These are phyloP conservation scores for Theristicus caerulescens DNA, from an alignment of 2,113 vertebrate species.

Conservation along the genomic window DNA sequence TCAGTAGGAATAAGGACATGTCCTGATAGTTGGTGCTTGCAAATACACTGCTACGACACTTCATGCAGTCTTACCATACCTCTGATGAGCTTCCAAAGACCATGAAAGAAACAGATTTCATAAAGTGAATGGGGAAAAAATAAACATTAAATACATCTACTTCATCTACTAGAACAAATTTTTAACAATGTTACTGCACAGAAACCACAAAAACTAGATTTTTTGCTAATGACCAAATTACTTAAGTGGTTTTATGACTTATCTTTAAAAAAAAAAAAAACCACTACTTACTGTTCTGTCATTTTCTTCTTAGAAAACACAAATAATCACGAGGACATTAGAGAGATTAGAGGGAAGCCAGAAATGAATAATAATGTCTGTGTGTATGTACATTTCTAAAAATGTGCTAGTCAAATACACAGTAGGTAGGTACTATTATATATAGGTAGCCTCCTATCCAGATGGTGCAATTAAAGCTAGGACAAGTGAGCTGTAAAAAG, in stretches of 20 bases:
- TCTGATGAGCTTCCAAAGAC: background rate
- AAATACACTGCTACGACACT: rapidly evolving
- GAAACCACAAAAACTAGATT: background rate
- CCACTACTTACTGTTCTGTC: background rate
- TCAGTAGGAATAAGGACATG: background rate
- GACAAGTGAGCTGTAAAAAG: background rate
- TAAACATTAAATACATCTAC: background rate
- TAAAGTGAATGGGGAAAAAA: background rate
- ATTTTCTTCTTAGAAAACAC: background rate
- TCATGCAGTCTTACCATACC: background rate
- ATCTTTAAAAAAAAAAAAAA: background rate
- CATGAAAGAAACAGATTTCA: background rate
- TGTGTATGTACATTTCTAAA: background rate
- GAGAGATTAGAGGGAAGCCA: background rate
- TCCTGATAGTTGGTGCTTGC: background rate
- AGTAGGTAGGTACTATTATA: background rate
- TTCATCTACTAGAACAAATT: background rate
- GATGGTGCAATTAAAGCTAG: background rate
- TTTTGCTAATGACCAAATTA: background rate
- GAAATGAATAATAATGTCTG: background rate
- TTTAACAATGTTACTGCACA: background rate
- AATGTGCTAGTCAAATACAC: background rate
- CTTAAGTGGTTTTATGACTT: background rate
- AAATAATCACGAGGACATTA: background rate
- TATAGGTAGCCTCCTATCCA: background rate